Conservation (phyloP, 1,140 invertebrate species). For the Lepidurus packardi region DNA sequence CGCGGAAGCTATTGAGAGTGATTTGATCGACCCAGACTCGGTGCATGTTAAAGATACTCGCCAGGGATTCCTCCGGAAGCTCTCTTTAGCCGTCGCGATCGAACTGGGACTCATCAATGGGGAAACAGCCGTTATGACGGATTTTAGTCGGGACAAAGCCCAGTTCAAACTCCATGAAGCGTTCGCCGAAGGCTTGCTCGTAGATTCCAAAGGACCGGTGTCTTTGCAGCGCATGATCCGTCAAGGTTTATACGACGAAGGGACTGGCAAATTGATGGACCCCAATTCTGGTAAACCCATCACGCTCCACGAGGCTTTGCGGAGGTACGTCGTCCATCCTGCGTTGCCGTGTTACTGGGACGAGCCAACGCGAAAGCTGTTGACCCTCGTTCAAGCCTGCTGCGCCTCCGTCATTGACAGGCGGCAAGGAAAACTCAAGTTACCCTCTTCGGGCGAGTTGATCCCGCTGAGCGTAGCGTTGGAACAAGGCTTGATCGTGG, state of each 20-base stretch:
- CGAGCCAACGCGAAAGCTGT: constrained; percentile 58
- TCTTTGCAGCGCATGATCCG: constrained; percentile 79
- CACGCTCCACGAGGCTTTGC: constrained; percentile 75
- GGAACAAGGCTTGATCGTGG: constrained; percentile 68
- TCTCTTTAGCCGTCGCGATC: constrained; percentile 69
- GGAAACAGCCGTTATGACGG: constrained; percentile 62
- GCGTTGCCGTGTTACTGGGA: constrained; percentile 73
- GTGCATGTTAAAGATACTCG: constrained; percentile 75
- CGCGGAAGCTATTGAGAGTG: constrained; percentile 62
- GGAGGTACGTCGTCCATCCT: constrained; percentile 69
- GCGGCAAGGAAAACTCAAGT: constrained; percentile 66
- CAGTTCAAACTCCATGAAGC: constrained; percentile 71
- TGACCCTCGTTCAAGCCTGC: constrained; percentile 70
- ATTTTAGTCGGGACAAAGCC: constrained; percentile 56
- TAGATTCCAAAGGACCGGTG: constrained; percentile 73
- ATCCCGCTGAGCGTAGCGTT: constrained; percentile 66
- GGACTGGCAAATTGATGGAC: constrained; percentile 73
- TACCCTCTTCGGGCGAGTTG: constrained; percentile 57
- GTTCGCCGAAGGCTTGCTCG: constrained; percentile 68
- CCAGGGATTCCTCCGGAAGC: constrained; percentile 64
- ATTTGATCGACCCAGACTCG: constrained; percentile 72
- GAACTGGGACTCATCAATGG: constrained; percentile 66
- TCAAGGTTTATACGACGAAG: constrained; percentile 75
- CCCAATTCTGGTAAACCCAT: constrained; percentile 66
- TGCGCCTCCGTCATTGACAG: constrained; percentile 75